A percentile compares a stretch with the other conserved stretches of the same genome.
These are phyloP conservation scores for Dendrolimus pini DNA, from an alignment of 2,888 invertebrate genomes.

Conservation along the genomic window DNA sequence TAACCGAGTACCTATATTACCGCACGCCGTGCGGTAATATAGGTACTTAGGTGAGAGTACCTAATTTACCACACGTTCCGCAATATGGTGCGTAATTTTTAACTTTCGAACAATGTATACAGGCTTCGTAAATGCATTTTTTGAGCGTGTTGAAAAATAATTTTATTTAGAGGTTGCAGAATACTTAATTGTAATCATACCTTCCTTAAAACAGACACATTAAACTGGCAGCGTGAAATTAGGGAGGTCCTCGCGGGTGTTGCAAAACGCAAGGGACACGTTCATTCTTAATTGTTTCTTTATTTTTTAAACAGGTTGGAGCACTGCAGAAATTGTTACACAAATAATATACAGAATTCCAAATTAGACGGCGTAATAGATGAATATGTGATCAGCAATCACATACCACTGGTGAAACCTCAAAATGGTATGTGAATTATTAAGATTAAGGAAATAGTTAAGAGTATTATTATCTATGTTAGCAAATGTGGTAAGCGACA, in stretches of 20 bases:
- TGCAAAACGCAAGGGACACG: background rate
- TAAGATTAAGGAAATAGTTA: background rate
- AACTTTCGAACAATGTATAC: no score
- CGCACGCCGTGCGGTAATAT: no score
- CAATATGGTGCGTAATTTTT: no score
- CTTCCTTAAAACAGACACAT: background rate
- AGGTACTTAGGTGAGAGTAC: no score
- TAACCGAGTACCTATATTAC: no score
- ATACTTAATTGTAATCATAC: background rate
- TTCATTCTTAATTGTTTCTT: conserved; percentile 4
- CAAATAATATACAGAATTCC: conserved; percentile 80
- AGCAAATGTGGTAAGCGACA: background rate
- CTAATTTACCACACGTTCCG: no score
- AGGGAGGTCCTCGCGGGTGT: background rate
- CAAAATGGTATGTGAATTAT: conserved; percentile 58
- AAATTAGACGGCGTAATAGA: conserved; percentile 65
- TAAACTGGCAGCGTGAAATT: background rate
- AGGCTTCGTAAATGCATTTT: no score
- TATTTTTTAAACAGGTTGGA: conserved; percentile 64
- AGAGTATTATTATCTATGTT: background rate
- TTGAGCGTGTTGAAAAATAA: no score
- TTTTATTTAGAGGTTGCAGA: no score
- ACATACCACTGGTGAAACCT: conserved; percentile 59
- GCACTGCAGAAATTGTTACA: conserved; percentile 88
- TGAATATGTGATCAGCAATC: conserved; percentile 71